phyloP scores from a whole-genome alignment of 1,140 invertebrate species.

The Manduca sexta region DNA sequence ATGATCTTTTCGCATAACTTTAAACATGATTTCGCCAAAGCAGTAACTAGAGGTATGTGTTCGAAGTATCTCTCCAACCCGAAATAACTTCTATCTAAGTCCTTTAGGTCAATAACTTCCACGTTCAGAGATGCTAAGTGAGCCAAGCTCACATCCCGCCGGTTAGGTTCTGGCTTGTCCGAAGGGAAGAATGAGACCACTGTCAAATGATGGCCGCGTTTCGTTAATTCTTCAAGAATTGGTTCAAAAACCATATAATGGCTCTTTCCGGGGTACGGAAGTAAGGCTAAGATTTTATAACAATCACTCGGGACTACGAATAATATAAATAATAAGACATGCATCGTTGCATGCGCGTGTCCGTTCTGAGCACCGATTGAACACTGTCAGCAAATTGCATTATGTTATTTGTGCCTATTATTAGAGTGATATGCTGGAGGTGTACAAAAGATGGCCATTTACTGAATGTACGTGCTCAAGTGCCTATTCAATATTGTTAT shows the following conservation, averaged over 20 bases:
- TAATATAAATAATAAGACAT: constrained; percentile 6
- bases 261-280: constrained; percentile 80
- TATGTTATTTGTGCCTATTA: background rate
- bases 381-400: constrained; percentile 1
- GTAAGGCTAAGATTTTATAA: constrained; percentile 74
- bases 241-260: constrained; percentile 81
- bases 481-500: too few relatives aligned
- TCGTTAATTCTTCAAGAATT: constrained; percentile 75
- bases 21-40: constrained; percentile 17
- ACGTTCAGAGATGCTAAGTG: constrained; percentile 25
- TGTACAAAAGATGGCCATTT: too few relatives aligned
- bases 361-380: background rate
- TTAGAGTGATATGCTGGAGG: background rate
- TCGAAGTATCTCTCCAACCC: constrained; percentile 17
- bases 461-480: too few relatives aligned
- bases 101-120: constrained; percentile 26
- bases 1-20: constrained; percentile 40
- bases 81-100: constrained; percentile 12
- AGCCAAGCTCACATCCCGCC: constrained; percentile 27
- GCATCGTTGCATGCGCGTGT: constrained; percentile 7
- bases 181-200: constrained; percentile 77
- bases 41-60: constrained; percentile 10
- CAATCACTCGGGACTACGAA: constrained; percentile 6
- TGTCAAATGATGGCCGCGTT: constrained; percentile 79
- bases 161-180: constrained; percentile 16